Evolutionary conservation across 2,113 vertebrate genomes (phyloP).

Genomic region (Bubo bubo): DNA sequence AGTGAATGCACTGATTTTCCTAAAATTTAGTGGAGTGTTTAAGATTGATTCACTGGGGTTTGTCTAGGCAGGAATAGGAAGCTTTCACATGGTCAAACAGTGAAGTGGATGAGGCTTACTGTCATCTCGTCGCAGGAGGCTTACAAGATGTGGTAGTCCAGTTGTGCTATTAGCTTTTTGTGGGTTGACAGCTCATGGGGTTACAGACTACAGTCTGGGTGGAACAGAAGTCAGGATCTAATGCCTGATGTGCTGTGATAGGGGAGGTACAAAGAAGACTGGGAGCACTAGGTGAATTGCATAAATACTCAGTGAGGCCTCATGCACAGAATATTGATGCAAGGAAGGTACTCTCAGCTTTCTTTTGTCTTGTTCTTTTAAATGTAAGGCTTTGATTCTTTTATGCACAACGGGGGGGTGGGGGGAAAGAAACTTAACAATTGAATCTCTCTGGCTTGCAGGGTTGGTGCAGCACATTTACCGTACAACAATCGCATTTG

Average conservation of each 20-base stretch:
- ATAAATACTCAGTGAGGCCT: background rate
- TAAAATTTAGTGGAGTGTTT: background rate
- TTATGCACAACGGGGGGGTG: accelerated
- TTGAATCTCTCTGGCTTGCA: background rate
- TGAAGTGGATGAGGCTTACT: background rate
- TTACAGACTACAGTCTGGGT: background rate
- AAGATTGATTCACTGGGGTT: background rate
- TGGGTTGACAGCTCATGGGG: background rate
- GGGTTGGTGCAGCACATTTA: background rate
- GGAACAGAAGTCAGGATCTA: background rate
- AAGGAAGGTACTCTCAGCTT: background rate
- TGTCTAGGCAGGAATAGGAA: background rate
- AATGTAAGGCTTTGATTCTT: background rate
- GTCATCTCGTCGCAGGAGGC: background rate
- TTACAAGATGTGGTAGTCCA: background rate
- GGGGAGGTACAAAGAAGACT: background rate
- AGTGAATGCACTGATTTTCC: background rate
- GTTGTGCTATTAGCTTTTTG: background rate
- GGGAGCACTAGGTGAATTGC: background rate
- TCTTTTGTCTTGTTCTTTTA: background rate
- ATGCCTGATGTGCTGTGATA: background rate
- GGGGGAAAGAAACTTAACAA: background rate
- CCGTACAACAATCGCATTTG: background rate
- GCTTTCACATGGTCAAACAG: background rate
- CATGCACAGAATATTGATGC: background rate